Base-by-base conservation (phyloP, 2,888 invertebrate species). In the Pimpla rufipes region DNA sequence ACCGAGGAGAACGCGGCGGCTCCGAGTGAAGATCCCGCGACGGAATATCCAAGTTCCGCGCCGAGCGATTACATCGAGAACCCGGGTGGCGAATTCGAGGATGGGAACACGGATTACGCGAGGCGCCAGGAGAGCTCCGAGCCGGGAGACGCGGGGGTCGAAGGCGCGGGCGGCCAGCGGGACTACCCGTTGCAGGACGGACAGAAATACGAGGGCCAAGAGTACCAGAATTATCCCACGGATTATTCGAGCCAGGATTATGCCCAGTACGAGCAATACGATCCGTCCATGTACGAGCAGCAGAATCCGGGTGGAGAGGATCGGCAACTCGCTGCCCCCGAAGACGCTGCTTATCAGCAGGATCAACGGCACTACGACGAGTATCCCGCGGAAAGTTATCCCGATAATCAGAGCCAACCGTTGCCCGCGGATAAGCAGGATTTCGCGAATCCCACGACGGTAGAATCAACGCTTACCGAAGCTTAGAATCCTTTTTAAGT, bases 211-310 rank as follows among this genome's bases (percentile, higher is more conserved):
- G 84, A 87, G 10, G 84, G 45, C 10, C 84, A 86, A 23, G 78
- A 86, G 35, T 87, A 88, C 68, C 23, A 86, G 45, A 86, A 85
- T 52, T 83, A 87, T 74, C 80, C 86, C 6, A 29, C 84, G 11
- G 88, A 90, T 13, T 86, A 87, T 79, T 23, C 84, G 11, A 88
- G 88, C 64, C 87, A 90, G 29, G 85, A 87, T 8, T 89, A 89
- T 73, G 85, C 86, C 52, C 89, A 89, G 37, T 91, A 91, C 79
- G 87, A 88, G 2, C 88, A 90, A 40, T 91, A 89, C 68, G 89
- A 90, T 85, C 84, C 88, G n/a, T 83, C 85, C 0, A 83, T 90
- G 67, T 90, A 90, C 76, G n/a, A n/a, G n/a, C 85, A 86, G 55
- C 81, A 88, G 73, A 82, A 86, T 76, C 47, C 76, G n/a, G 79